Evolutionary conservation across 2,797 vertebrate species (phyloP).

Genomic region (Adelosebastes latens): DNA sequence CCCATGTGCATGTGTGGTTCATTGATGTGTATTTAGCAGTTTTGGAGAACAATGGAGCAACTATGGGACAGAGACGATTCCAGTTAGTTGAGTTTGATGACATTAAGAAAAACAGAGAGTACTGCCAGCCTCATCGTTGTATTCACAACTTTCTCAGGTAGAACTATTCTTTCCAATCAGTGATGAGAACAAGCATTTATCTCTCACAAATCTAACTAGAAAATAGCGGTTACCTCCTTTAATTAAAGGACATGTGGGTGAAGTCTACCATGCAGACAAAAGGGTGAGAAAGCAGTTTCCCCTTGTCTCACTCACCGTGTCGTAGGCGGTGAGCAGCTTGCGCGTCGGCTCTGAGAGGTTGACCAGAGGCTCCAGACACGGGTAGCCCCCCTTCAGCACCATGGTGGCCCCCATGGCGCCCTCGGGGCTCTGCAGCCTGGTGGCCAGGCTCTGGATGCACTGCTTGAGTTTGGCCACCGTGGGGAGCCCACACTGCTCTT

Average conservation of each 20-base stretch:
- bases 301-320: constrained; percentile 84
- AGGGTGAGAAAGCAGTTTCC: not conserved
- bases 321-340: constrained; percentile 91
- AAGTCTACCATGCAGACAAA: not conserved
- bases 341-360: constrained; percentile 87
- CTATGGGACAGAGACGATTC: not conserved
- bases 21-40: not conserved
- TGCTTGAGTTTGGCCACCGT: constrained; percentile 95
- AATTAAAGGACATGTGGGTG: not conserved
- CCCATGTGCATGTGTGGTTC: not conserved
- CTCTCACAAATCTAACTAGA: not conserved
- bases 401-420: constrained; percentile 86
- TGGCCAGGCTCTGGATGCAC: constrained; percentile 94
- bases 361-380: constrained; percentile 89
- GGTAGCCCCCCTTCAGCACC: constrained; percentile 90
- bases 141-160: not conserved
- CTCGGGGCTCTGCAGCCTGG: constrained; percentile 88
- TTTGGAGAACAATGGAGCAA: no score
- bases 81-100: no score
- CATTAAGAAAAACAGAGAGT: not conserved
- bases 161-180: not conserved
- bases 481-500: constrained; percentile 96
- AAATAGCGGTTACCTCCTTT: not conserved
- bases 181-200: no score
- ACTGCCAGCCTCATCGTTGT: no score